A percentile compares a stretch with the other conserved stretches of the same genome.
These are phyloP conservation scores for Myrmophylax atrothorax DNA, from an alignment of 2,113 vertebrate genomes.

Conservation along the genomic window DNA sequence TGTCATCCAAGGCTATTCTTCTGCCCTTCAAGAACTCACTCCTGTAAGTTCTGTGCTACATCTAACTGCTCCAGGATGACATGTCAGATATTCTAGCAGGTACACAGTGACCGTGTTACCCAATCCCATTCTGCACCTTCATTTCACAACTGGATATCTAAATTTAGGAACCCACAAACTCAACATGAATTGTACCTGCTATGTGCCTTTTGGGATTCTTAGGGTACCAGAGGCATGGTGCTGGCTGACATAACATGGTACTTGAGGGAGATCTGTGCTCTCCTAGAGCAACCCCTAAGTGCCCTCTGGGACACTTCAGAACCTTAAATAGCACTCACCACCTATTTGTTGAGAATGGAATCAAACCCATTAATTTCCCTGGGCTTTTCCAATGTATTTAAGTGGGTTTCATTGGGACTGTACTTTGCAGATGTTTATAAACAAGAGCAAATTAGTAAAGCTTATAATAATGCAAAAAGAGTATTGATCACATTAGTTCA, in stretches of 20 bases:
- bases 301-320: background rate
- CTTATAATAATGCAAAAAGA: slow-evolving; percentile 19
- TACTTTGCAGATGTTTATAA: background rate
- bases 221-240: rapidly evolving
- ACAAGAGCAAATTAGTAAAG: background rate
- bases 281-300: background rate
- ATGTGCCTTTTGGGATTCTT: background rate
- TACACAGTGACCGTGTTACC: rapidly evolving
- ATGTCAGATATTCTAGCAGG: rapidly evolving
- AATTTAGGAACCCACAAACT: background rate
- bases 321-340: background rate
- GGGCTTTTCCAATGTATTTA: background rate
- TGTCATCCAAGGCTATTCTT: background rate
- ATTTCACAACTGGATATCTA: background rate
- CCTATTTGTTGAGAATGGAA: background rate
- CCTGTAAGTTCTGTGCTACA: background rate
- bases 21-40: background rate
- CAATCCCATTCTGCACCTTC: background rate
- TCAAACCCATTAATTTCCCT: background rate
- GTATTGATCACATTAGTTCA: slow-evolving; percentile 36
- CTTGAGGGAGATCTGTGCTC: background rate
- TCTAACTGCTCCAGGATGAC: background rate
- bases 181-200: background rate
- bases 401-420: background rate
- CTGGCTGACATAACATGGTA: rapidly evolving